Base-by-base conservation (phyloP, 1,140 invertebrate species). In the Wiebesia pumilae region DNA sequence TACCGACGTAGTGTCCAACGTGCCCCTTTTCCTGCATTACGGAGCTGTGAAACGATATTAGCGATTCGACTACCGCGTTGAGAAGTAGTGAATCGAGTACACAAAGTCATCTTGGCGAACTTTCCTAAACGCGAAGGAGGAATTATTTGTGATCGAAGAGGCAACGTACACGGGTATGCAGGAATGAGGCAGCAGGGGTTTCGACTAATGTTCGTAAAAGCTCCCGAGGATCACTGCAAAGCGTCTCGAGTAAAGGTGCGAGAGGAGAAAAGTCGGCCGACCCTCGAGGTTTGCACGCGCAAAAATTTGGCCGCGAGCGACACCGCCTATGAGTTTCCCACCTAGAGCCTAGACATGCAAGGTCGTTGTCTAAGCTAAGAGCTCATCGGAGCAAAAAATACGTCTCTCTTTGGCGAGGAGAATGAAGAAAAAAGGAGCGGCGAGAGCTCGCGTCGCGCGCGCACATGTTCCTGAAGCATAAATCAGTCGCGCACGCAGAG, bases 401-500 rank as follows among this genome's bases (percentile, higher is more conserved):
- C 3, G 24, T n/a, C n/a, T n/a, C 24, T 24, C 27, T 62, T 27
- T 6, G 43, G 47, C 58, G 24, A 58, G 47, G 65, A 75, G 12
- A 71, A 35, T 9, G 35, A 77, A 51, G 35, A 77, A 51, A 21
- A 33, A 30, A 77, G 73, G 14, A 43, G 33, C 77, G 40, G 24
- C 54, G 38, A 24, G 75, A 51, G 35, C 12, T 38, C 35, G 35
- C 71, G 6, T 43, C 30, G 77, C 77, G 27, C 51, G 43, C 16
- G 38, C n/a, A 58, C 30, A 77, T 77, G 77, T 79, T 69, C 75
- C 40, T 38, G 58, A 38, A 27, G 78, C 51, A 85, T 85, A 85
- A 85, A 85, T 85, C 84, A 85, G 24, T 43, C 24, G 14, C 24
- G 65, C 65, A 69, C 78, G 65, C 77, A 40, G 38, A 67, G 30